Evolutionary conservation across 2,888 invertebrate species (phyloP).

Genomic region (Marronus borbonicus): DNA sequence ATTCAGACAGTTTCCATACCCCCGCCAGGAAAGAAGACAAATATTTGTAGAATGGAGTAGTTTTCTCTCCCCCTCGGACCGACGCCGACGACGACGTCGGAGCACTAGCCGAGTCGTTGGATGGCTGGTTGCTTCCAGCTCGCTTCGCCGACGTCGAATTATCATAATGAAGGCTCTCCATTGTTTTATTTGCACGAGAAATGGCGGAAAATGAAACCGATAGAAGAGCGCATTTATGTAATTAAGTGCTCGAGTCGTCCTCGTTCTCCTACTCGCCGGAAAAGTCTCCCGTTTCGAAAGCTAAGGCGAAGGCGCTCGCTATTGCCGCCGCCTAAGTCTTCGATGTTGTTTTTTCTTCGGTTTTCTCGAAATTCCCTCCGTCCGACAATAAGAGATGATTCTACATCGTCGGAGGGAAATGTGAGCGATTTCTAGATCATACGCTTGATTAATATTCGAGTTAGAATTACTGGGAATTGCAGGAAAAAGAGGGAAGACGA

Average conservation of each 20-base stretch:
- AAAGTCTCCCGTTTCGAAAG: not conserved
- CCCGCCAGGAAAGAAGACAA: constrained; percentile 65
- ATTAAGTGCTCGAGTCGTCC: constrained; percentile 47
- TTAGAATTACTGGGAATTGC: not conserved
- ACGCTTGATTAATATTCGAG: constrained; percentile 19
- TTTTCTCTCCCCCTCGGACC: constrained; percentile 52
- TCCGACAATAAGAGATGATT: constrained; percentile 1
- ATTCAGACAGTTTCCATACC: constrained; percentile 64
- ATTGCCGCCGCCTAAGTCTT: not conserved
- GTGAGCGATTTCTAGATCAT: constrained; percentile 12
- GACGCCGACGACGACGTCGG: constrained; percentile 23
- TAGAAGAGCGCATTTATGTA: constrained; percentile 52
- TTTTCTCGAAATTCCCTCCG: not conserved
- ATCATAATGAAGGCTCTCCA: constrained; percentile 55
- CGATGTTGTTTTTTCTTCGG: not conserved
- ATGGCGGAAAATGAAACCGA: constrained; percentile 50
- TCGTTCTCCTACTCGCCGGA: not conserved
- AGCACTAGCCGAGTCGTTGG: not conserved
- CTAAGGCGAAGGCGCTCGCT: not conserved
- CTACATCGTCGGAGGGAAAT: not conserved
- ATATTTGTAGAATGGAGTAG: constrained; percentile 68
- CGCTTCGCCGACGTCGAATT: constrained; percentile 53
- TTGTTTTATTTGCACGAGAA: constrained; percentile 52
- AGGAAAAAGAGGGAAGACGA: no score
- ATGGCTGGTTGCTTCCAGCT: constrained; percentile 19